Evolutionary conservation across 1,140 invertebrate species (phyloP), one percentile per base, ranked within the genome.

Genomic region (Hyles vespertilio): DNA sequence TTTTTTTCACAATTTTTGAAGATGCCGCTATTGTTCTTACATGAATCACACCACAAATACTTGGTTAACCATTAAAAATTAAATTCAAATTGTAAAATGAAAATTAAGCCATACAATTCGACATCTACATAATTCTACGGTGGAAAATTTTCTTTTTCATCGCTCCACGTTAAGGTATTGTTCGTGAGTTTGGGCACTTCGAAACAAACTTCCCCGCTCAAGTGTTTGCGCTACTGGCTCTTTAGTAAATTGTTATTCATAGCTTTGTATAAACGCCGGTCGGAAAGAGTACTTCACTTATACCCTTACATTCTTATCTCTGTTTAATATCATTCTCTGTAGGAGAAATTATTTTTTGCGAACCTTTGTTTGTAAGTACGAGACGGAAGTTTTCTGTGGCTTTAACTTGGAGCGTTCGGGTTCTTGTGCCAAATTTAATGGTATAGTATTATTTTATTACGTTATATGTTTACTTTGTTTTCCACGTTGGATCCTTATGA

Each of bases 181-280:
- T 87, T 84, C 77, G 59, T 62, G 78, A 84, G 76, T 87, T 83
- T 84, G 69, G 82, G 83, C 64, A 84, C 83, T 87, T 80, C 68
- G 73, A 69, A 86, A 86, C 79, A 82, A 87, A 87, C 73, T 87
- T 87, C 73, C 61, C 70, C 70, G 69, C 75, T 80, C 77, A 80
- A 87, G 78, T 84, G 80, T 85, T 85, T 87, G 80, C 67, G 74
- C 76, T 81, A 62, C 67, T 71, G 73, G 77, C 82, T 85, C 81
- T 79, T 81, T 76, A 70, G 71, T 79, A 83, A 82, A 87, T 87
- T 84, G 82, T 85, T 87, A 84, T 87, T 87, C 82, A 87, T 85
- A 82, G 81, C 82, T 83, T 77, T 78, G 74, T 82, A 83, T 80
- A 83, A 84, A 84, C 79, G 79, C 61, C 68, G 66, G 67, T 71